Evolutionary conservation across 2,113 vertebrate species (phyloP).

Genomic region (Triplophysa rosa): DNA sequence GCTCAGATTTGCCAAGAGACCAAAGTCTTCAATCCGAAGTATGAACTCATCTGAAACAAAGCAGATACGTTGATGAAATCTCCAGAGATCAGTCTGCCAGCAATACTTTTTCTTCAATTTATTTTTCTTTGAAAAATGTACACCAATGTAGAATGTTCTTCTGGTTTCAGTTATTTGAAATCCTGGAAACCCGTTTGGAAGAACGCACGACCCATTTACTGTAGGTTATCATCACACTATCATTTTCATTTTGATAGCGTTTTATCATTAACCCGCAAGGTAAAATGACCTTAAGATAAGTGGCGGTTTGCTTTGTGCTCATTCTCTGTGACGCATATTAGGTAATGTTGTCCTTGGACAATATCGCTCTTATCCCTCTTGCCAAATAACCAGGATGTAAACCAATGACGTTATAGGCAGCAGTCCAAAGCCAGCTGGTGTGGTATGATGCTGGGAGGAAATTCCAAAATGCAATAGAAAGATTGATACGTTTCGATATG

Average conservation of each 20-base stretch:
- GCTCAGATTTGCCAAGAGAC: no score
- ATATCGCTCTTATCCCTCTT: not conserved
- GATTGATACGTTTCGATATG: not conserved
- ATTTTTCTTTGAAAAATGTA: no score
- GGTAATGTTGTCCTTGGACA: slow-evolving; percentile 13
- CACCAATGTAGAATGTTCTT: no score
- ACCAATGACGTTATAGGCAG: not conserved
- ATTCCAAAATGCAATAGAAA: not conserved
- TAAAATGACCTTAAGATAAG: not conserved
- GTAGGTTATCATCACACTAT: not conserved
- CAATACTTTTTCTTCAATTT: no score
- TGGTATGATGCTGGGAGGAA: not conserved
- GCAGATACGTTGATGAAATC: no score
- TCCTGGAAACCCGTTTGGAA: no score
- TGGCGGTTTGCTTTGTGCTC: not conserved
- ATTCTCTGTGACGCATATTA: slow-evolving; percentile 13
- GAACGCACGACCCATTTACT: not conserved
- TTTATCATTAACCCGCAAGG: not conserved
- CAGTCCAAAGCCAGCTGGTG: not conserved
- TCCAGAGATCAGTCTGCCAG: no score
- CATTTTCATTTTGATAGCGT: not conserved
- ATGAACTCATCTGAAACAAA: no score
- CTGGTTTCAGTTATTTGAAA: no score
- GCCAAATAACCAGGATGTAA: slow-evolving; percentile 1
- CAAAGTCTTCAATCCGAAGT: no score